Evolutionary conservation across 2,797 vertebrate genomes (phyloP), one percentile per base, ranked within the genome.

Genomic region (Pseudotriccus pelzelni): DNA sequence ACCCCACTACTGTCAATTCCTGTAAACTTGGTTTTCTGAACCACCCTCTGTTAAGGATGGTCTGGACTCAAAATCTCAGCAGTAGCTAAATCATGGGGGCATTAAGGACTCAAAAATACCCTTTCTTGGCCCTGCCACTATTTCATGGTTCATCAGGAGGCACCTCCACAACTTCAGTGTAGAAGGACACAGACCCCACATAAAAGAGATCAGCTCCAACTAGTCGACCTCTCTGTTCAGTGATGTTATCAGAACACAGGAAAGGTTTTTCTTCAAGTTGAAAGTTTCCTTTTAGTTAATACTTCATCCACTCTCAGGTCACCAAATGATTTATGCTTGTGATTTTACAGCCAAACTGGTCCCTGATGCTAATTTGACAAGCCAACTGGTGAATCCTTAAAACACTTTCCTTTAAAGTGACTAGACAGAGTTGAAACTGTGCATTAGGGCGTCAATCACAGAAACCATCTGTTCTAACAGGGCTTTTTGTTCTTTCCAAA

Each of bases 391-490:
- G 86, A 95, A 93, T 90, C 69, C 73, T 96, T 96, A 84, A 89
- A 96, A 93, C 55, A 36, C 46, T 97, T 95, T 80, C 85, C 80
- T 94, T 77, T 97, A 92, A 97, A 97, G 90, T 79, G 88, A 96
- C 88, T 95, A 86, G 89, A 87, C 79, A 93, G 87, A 97, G 93
- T 69, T 95, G 94, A 94, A 96, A 92, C 95, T 92, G 83, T 89
- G 41, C 80, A 94, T 95, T 97, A 96, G 53, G 78, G 72, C 66
- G 63, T 96, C 94, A 93, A 95, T 96, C 78, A 96, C 93, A 91
- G 69, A 97, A 95, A 85, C 84, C 87, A 96, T 97, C 92, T 97
- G 79, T 87, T 97, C 90, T 70, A 93, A 85, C 73, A 97, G 84
- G 80, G 90, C 5, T 94, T 94, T 96, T 89, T 96, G 58, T 87